Evolutionary conservation across 2,797 vertebrate species (phyloP).

Genomic region (Taeniopygia guttata): DNA sequence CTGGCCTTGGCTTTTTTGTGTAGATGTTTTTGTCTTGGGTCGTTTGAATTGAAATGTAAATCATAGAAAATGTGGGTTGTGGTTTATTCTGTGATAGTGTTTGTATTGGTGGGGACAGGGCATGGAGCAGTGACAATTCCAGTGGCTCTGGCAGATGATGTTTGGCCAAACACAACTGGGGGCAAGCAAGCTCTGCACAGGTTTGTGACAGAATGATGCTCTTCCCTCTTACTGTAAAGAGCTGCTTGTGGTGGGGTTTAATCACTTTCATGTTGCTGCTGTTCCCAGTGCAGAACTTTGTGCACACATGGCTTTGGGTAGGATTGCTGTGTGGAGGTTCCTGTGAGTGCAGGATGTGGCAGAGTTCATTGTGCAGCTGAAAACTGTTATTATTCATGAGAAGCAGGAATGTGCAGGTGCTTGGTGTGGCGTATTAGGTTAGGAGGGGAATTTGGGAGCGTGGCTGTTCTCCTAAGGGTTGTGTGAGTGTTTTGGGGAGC

Average conservation of each 20-base stretch:
- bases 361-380: neutral
- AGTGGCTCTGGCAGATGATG: neutral
- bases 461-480: neutral
- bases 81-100: neutral
- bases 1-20: neutral
- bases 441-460: neutral
- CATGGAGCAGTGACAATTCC: neutral
- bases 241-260: neutral
- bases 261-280: neutral
- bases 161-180: neutral
- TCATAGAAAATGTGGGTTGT: neutral
- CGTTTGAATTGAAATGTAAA: neutral
- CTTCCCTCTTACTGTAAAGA: neutral
- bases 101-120: neutral
- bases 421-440: neutral
- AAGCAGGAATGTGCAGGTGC: neutral
- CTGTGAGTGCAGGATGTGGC: neutral
- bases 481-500: accelerated
- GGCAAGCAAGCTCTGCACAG: neutral
- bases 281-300: neutral
- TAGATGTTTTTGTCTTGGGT: neutral
- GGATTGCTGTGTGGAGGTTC: neutral
- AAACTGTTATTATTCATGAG: neutral
- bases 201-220: neutral
- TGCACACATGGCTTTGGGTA: neutral